Evolutionary conservation across 2,113 vertebrate genomes (phyloP), one percentile per base, ranked within the genome.

Genomic region (Edolisoma coerulescens): DNA sequence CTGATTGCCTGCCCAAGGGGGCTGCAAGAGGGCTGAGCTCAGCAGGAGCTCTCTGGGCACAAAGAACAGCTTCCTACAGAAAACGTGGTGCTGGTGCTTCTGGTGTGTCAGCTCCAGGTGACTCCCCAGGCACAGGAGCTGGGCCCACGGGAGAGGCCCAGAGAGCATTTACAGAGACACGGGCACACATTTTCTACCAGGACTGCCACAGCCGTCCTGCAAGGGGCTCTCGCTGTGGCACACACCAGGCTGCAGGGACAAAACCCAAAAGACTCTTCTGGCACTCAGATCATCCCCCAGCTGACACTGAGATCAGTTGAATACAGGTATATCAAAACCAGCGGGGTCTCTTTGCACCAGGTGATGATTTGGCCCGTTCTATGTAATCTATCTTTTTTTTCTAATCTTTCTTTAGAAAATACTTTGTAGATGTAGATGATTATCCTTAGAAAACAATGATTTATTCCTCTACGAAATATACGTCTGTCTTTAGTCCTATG

Each of bases 201-300:
- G 30, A 1, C 16, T 75, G 67, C 26, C 57, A 28, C 60, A 44
- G 33, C 9, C 35, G 32, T 11, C 47, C 52, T 45, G 32, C 27
- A 10, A 16, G 13, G 16, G 32, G 37, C 6, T 44, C 41, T 78
- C 2, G 0, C 79, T 53, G 13, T 27, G 63, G 52, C 44, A 69
- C 53, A 28, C 7, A 7, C 39, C 16, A 17, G 2, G 1, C 20
- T 84, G 78, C 1, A 1, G n/a, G 42, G n/a, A n/a, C 18, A 78
- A 42, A 87, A 30, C 24, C 28, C 44, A 7, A 35, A 70, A 68
- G 30, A 10, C 9, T 61, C 47, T 50, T 56, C 3, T 19, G 14
- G 18, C 27, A 44, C 3, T 42, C 49, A 30, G 9, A 42, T 52
- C 42, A 18, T 30, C 7, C 57, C 4, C 27, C 16, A 50, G 8